Conservation (phyloP, 30 jellyfish, hydroid and myxozoan species). For the Haliclystus octoradiatus region DNA sequence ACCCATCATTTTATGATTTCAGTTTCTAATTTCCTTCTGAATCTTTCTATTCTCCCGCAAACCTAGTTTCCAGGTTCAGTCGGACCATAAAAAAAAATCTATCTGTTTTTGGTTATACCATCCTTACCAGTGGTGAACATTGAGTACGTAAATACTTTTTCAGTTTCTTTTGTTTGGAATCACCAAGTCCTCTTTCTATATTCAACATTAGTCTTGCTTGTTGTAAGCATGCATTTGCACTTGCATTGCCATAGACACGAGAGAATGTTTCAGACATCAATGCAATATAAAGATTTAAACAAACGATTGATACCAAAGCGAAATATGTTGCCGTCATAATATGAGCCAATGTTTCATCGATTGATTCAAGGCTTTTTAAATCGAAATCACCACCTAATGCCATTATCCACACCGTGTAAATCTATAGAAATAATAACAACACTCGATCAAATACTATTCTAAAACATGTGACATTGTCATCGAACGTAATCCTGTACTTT, state of each 20-base stretch:
- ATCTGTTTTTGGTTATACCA: no score
- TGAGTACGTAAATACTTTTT: constrained; percentile 15
- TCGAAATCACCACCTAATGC: constrained; percentile 52
- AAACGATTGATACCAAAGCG: constrained; percentile 75
- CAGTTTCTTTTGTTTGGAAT: constrained; percentile 1
- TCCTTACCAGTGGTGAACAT: constrained; percentile 61
- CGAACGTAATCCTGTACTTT: no score
- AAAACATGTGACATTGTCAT: neutral
- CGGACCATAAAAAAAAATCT: no score
- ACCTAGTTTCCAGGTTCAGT: no score
- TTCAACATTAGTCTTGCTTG: constrained; percentile 49
- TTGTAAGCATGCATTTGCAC: constrained; percentile 82
- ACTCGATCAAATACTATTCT: neutral
- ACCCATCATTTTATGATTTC: no score
- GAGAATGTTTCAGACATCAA: constrained; percentile 85
- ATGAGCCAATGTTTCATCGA: constrained; percentile 42
- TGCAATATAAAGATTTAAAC: constrained; percentile 76
- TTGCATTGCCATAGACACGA: constrained; percentile 86
- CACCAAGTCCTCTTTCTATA: constrained; percentile 27
- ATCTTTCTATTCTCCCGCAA: no score
- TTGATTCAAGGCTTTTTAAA: constrained; percentile 27
- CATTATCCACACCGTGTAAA: constrained; percentile 28
- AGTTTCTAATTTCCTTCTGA: no score
- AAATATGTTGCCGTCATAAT: constrained; percentile 64
- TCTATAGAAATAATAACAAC: neutral